These are phyloP conservation scores for Atherinomorus stipes DNA, from an alignment of 2,113 vertebrate genomes.

Conservation along the genomic window DNA sequence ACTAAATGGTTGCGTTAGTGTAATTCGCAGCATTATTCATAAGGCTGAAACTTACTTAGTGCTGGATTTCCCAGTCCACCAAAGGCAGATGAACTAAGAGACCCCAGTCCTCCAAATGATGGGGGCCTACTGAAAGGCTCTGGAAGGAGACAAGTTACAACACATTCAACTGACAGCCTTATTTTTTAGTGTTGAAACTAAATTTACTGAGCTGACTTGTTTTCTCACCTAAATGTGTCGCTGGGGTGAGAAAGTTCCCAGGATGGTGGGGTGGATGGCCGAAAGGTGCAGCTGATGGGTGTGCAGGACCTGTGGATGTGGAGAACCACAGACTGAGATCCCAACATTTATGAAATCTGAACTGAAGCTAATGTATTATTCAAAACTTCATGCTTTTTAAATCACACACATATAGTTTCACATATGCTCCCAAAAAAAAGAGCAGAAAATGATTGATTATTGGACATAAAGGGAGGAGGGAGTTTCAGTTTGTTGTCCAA, in stretches of 20 bases:
- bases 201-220: not conserved
- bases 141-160: slow-evolving; percentile 72
- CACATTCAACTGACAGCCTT: not conserved
- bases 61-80: slow-evolving; percentile 97
- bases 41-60: slow-evolving; percentile 91
- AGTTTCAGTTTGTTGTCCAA: too few relatives aligned
- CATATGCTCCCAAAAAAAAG: too few relatives aligned
- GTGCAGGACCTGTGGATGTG: slow-evolving; percentile 86
- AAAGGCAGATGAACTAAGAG: slow-evolving; percentile 95
- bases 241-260: slow-evolving; percentile 93
- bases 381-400: too few relatives aligned
- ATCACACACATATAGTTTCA: too few relatives aligned
- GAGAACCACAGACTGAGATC: not conserved
- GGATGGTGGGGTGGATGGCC: slow-evolving; percentile 92
- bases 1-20: not conserved
- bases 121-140: slow-evolving; percentile 92
- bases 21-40: not conserved
- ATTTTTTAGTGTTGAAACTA: not conserved
- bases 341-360: too few relatives aligned
- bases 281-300: slow-evolving; percentile 90
- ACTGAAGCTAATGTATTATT: too few relatives aligned
- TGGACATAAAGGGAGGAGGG: too few relatives aligned
- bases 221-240: slow-evolving; percentile 90
- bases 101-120: slow-evolving; percentile 91
- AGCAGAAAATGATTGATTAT: too few relatives aligned